Evolutionary conservation across 2,797 vertebrate species (phyloP).

Genomic region (Thunnus albacares): DNA sequence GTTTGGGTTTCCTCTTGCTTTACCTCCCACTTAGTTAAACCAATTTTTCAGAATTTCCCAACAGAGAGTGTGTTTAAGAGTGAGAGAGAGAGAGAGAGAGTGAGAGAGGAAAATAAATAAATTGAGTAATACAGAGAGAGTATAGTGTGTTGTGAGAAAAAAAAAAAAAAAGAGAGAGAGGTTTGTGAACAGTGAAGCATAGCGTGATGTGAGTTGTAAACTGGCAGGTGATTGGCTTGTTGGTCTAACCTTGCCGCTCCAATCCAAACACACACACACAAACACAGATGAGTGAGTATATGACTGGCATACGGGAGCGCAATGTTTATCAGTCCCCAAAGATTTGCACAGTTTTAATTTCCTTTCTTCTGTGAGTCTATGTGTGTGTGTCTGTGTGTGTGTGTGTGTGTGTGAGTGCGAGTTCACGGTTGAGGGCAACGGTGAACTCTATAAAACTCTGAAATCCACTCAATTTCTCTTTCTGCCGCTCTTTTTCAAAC

Average conservation of each 20-base stretch:
- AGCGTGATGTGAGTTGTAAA: conserved; percentile 60
- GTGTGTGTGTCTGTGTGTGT: background rate
- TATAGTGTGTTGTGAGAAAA: background rate
- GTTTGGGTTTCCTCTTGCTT: conserved; percentile 33
- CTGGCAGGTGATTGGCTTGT: conserved; percentile 72
- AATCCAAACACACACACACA: conserved; percentile 55
- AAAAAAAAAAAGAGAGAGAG: background rate
- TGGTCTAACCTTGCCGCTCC: conserved; percentile 66
- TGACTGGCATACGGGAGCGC: conserved; percentile 35
- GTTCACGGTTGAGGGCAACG: conserved; percentile 26
- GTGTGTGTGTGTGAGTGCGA: background rate
- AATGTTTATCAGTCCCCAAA: conserved; percentile 59
- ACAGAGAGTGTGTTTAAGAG: conserved; percentile 17
- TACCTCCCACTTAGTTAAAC: conserved; percentile 47
- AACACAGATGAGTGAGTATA: conserved; percentile 40
- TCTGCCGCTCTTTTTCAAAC: conserved; percentile 10
- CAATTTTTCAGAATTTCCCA: conserved; percentile 43
- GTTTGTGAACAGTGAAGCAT: conserved; percentile 62
- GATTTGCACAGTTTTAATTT: conserved; percentile 57
- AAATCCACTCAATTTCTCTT: conserved; percentile 28
- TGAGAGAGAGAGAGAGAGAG: background rate
- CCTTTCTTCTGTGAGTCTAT: conserved; percentile 46
- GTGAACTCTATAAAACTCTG: conserved; percentile 36
- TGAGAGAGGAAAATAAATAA: background rate
- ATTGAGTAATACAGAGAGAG: background rate